phyloP scores from a whole-genome alignment of 64 coral and sea anemone species.

The Montipora capricornis region DNA sequence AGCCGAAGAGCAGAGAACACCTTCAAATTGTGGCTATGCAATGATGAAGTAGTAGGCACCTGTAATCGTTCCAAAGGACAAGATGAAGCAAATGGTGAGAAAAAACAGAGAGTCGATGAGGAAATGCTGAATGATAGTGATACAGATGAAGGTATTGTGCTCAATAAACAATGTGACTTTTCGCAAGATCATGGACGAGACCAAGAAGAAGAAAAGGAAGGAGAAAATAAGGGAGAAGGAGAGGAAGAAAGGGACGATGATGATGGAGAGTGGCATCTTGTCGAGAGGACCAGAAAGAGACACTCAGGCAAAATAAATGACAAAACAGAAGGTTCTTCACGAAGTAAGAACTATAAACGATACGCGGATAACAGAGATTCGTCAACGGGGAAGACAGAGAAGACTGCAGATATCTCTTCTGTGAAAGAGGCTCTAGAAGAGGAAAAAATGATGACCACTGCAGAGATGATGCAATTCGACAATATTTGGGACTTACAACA shows the following conservation, averaged over 20 bases:
- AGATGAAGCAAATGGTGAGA: neutral
- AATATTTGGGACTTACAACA: too few relatives aligned
- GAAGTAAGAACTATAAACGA: neutral
- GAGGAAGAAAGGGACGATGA: neutral
- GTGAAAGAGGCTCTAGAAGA: conserved; percentile 7
- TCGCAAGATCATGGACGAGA: neutral
- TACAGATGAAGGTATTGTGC: too few relatives aligned
- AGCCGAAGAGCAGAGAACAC: neutral
- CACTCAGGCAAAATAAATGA: too few relatives aligned
- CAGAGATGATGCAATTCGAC: too few relatives aligned
- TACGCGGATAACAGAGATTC: neutral
- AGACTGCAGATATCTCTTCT: neutral
- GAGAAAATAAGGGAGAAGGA: neutral
- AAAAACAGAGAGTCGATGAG: neutral
- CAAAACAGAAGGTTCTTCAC: neutral
- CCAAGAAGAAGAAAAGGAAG: neutral
- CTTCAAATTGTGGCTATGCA: conserved; percentile 10
- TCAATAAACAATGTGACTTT: too few relatives aligned
- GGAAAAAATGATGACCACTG: conserved; percentile 13
- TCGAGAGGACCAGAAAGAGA: too few relatives aligned
- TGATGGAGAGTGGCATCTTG: too few relatives aligned
- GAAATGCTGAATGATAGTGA: too few relatives aligned
- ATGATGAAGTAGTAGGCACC: neutral
- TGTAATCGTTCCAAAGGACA: neutral
- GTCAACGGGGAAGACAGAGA: neutral